A percentile compares a stretch with the other conserved stretches of the same genome.
These are phyloP conservation scores for Manis crassicaudata DNA, from an alignment of 2,797 vertebrate genomes.

Conservation along the genomic window DNA sequence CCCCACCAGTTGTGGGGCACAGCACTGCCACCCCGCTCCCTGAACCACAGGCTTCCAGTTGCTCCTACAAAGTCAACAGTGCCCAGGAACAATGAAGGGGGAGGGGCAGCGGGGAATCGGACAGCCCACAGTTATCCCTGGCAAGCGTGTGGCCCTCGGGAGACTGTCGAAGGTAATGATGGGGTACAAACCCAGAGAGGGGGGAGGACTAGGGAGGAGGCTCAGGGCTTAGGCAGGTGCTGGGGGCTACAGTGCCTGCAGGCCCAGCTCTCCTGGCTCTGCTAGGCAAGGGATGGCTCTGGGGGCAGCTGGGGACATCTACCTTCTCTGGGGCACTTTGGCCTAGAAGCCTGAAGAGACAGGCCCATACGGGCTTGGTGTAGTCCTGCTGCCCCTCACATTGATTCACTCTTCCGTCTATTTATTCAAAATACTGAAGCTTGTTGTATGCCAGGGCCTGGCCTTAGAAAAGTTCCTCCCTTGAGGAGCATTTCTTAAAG, in stretches of 20 bases:
- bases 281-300: neutral
- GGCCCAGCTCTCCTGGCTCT: neutral
- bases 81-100: conserved; percentile 80
- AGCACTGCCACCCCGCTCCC: conserved; percentile 61
- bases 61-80: conserved; percentile 81
- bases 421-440: neutral
- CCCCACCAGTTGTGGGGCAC: conserved; percentile 75
- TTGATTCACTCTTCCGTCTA: neutral
- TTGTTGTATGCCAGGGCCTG: neutral
- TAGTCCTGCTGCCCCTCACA: rapidly evolving
- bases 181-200: conserved; percentile 65
- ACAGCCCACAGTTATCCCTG: conserved; percentile 75
- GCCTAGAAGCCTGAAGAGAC: neutral
- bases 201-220: neutral
- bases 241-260: neutral
- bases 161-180: conserved; percentile 76
- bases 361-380: neutral
- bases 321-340: neutral
- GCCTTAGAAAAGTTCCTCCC: neutral
- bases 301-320: neutral
- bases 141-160: conserved; percentile 66
- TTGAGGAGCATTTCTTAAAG: neutral
- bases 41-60: conserved; percentile 63
- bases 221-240: too few species aligned
- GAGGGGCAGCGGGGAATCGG: conserved; percentile 77